A percentile compares a stretch with the other conserved stretches of the same genome.
Conservation (phyloP, 2,113 vertebrate genomes). For the Romanogobio albipinnatus region DNA sequence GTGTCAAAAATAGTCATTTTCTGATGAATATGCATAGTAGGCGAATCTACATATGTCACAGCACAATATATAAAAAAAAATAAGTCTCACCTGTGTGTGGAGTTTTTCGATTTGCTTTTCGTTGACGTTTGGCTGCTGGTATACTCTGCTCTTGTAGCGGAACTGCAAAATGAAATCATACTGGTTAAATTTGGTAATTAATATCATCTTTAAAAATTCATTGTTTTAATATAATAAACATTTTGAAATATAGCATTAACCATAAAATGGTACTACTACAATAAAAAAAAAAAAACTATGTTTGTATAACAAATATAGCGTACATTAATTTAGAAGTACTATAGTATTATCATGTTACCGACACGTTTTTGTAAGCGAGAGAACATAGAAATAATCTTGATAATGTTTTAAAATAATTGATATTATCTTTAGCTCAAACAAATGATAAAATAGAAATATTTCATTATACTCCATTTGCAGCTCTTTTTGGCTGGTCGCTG, state of each 20-base stretch:
- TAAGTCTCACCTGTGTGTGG: conserved; percentile 60
- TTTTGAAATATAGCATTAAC: not conserved
- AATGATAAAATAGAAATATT: not conserved
- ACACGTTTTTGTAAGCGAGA: not conserved
- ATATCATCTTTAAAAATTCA: not conserved
- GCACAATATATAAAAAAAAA: not conserved
- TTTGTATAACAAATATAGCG: not conserved
- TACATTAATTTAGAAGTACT: not conserved
- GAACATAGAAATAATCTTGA: not conserved
- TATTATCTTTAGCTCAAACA: not conserved
- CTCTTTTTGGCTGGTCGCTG: conserved; percentile 8
- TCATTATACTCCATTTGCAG: conserved; percentile 38
- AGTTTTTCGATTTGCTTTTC: conserved; percentile 64
- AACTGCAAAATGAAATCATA: conserved; percentile 51
- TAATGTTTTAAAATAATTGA: not conserved
- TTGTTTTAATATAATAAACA: not conserved
- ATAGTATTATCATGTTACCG: not conserved
- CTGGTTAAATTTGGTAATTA: not conserved
- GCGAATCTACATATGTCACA: conserved; percentile 4
- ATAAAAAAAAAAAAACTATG: not conserved
- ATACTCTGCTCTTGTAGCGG: conserved; percentile 65
- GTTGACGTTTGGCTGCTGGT: conserved; percentile 62
- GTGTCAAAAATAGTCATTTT: conserved; percentile 1
- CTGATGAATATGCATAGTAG: conserved; percentile 5
- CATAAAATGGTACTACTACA: not conserved